Evolutionary conservation across 2,888 invertebrate species (phyloP).

Genomic region (Dicranocentrus wangi): DNA sequence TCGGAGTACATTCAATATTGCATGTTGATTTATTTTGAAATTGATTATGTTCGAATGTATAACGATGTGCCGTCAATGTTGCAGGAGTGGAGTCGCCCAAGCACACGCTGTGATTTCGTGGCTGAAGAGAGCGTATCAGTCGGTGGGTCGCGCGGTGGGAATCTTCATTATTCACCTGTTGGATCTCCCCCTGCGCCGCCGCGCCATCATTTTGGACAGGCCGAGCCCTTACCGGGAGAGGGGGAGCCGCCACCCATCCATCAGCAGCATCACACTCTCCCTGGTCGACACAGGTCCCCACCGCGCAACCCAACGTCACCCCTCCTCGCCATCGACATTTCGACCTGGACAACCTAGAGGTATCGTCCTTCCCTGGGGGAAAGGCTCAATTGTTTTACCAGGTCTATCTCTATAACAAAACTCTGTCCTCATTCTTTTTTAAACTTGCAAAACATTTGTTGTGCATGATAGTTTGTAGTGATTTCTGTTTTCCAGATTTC

Average conservation of each 20-base stretch:
- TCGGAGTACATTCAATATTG: no score
- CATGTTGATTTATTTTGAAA: not conserved
- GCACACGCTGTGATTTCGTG: constrained; percentile 73
- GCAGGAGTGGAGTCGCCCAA: constrained; percentile 73
- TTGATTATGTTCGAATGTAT: not conserved
- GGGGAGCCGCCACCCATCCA: constrained; percentile 72
- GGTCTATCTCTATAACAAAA: constrained; percentile 49
- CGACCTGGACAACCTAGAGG: constrained; percentile 67
- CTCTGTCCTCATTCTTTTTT: constrained; percentile 24
- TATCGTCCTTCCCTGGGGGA: constrained; percentile 69
- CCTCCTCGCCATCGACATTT: constrained; percentile 73
- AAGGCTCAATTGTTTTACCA: constrained; percentile 67
- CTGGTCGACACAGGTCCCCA: constrained; percentile 72
- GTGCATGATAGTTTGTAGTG: constrained; percentile 13
- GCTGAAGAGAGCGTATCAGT: constrained; percentile 73
- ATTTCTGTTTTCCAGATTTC: constrained; percentile 32
- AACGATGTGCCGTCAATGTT: constrained; percentile 20
- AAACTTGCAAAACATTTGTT: not conserved
- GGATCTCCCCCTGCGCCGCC: constrained; percentile 73
- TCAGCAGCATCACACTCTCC: constrained; percentile 73
- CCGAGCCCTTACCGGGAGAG: constrained; percentile 69
- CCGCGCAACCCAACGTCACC: constrained; percentile 72
- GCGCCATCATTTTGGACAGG: constrained; percentile 73
- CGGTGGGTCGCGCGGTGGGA: constrained; percentile 72
- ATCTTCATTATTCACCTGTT: constrained; percentile 72